These are phyloP conservation scores for Pteropus rufus DNA, from an alignment of 2,797 vertebrate species.

Conservation along the genomic window DNA sequence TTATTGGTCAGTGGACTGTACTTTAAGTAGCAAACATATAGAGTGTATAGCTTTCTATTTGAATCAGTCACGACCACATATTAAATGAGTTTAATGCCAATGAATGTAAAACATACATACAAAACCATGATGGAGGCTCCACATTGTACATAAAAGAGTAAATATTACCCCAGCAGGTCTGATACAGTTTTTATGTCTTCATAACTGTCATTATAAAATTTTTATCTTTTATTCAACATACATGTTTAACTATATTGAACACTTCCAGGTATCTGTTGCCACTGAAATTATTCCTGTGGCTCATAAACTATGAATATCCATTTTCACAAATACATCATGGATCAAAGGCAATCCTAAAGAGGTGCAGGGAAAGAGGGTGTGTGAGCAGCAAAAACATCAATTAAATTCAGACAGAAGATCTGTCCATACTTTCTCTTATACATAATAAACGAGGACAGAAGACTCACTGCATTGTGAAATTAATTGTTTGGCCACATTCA, in stretches of 20 bases:
- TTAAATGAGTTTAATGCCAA: background rate
- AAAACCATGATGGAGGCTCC: background rate
- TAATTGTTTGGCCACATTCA: background rate
- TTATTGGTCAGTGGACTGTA: accelerated
- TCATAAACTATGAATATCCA: conserved; percentile 55
- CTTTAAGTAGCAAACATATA: background rate
- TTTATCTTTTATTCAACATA: conserved; percentile 22
- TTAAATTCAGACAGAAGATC: background rate
- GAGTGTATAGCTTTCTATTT: background rate
- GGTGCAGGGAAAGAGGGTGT: background rate
- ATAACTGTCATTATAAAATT: conserved; percentile 28
- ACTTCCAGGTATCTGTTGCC: conserved; percentile 50
- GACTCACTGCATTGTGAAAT: background rate
- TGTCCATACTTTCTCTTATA: background rate
- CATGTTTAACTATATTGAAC: conserved; percentile 48
- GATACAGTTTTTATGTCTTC: conserved; percentile 32
- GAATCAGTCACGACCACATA: background rate
- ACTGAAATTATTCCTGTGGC: conserved; percentile 62
- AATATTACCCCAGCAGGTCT: background rate
- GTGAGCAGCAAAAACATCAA: background rate
- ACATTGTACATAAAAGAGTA: background rate
- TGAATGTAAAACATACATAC: background rate
- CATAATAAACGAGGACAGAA: background rate
- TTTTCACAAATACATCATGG: conserved; percentile 59
- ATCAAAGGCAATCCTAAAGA: conserved; percentile 25